Base-by-base conservation (phyloP, 2,113 vertebrate species). In the Hemiprocne comata region DNA sequence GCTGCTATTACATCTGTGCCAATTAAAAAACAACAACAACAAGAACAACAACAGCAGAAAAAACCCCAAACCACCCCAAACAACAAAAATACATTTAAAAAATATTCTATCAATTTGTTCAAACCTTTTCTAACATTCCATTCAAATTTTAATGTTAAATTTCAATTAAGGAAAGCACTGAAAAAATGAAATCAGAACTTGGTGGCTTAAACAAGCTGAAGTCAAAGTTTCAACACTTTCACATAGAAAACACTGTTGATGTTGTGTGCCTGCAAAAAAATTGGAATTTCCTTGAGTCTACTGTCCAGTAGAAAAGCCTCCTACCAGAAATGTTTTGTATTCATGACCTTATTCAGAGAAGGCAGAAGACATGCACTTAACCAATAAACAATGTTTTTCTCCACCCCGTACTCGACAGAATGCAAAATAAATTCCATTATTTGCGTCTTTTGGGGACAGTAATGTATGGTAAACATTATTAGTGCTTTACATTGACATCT, bases 371-470 rank as follows among this genome's bases (percentile, higher is more conserved):
- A 67, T 53, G 33, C 48, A 67, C 51, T 94, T 87, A 93, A 90
- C 66, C 62, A 77, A 61, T 17, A 61, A 83, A 76, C 77, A 84
- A 69, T 92, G 40, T 44, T 60, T 93, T 95, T 81, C 70, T 85
- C 83, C 92, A 90, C 70, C 73, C 90, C 62, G 57, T 85, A 69
- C 61, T 65, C 54, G 66, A 77, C 18, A 65, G 66, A 94, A 94
- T 89, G 77, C 50, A 90, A 93, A 95, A 85, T 89, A 85, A 92
- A 93, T 76, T 79, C 77, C 51, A 69, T 92, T 96, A 96, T 85
- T 94, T 86, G n/a, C 0, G 0, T 96, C 70, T 90, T 95, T 87
- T 75, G 76, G 76, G 86, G 76, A 82, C 73, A 92, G 44, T 62
- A 96, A 70, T 92, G 36, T 7, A 82, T 69, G 50, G 58, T 58